Evolutionary conservation across 1,140 invertebrate genomes (phyloP), one percentile per base, ranked within the genome.

Genomic region (Neodiprion pinetum): DNA sequence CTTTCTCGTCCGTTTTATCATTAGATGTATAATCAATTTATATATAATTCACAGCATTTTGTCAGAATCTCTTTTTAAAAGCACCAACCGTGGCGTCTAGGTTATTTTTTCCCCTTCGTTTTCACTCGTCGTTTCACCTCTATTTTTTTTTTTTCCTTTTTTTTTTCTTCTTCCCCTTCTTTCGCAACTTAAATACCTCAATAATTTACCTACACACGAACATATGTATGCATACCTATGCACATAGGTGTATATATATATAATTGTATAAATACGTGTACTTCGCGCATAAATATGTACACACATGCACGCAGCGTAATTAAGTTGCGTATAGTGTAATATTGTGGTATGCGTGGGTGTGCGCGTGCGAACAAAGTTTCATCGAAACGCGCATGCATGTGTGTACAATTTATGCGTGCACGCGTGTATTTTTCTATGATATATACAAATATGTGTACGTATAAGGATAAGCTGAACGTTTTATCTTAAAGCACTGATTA

Each of bases 401-500:
- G 5, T 40, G 28, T 40, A 40, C 0, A 5, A 40, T 5, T 1
- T 40, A 40, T 40, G 17, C 61, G 61, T 21, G 61, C 7, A 14
- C 61, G 17, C 61, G 61, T 65, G 61, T 65, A 40, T 40, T 40
- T 40, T 40, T 1, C 28, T 40, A 40, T 40, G 5, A 40, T 40
- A 40, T 40, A 40, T 40, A 40, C 28, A 40, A 40, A 40, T 40
- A 40, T 40, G 28, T 40, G 28, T 40, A 40, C 5, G 28, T 40
- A 40, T 65, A 17, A 14, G 61, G 12, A 80, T 80, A 84, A 85
- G 83, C 83, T 85, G 84, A 87, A 86, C 82, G 80, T 86, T 86
- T 84, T 82, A 84, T 87, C 85, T 87, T 88, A 88, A 88, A 88
- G 87, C 87, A 88, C 87, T 88, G 87, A 87, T 88, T 88, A 88